Base-by-base conservation (phyloP, 1,140 invertebrate species). In the Venturia canescens region DNA sequence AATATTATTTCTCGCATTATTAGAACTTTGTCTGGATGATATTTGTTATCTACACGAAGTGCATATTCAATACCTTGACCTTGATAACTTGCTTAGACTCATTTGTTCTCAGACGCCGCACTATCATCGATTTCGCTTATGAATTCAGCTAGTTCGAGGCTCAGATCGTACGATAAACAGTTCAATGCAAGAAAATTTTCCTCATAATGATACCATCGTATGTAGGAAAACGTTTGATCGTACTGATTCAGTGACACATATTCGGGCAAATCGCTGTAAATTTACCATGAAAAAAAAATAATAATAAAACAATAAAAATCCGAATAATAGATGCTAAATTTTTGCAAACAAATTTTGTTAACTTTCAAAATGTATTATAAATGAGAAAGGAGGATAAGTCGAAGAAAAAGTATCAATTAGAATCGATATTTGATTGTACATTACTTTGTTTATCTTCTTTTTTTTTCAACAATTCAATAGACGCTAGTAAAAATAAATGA, bases 181-280 rank as follows among this genome's bases (percentile, higher is more conserved):
- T 77, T 77, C 13, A 70, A 9, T 26, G 48, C 80, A 69, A 18
- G 70, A 23, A 84, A 75, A 66, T 81, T 83, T 84, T 88, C 83
- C 69, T 86, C 82, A 27, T 83, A 84, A 57, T 83, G 82, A 80
- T 87, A 86, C 87, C 87, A 89, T 48, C 87, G 85, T 26, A 89
- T 82, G n/a, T 87, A 88, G 2, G 86, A 85, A 78, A 89, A 89
- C 7, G 83, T 86, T 83, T 87, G 83, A 71, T 89, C 87, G 31
- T 87, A 89, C 78, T 88, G 83, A 31, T 76, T 86, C 31, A 85
- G 27, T n/a, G 53, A 84, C 31, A 84, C 70, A 67, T 87, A 76
- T 26, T 83, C 76, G 6, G 82, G 82, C 44, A 87, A 83, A 31
- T 83, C 26, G 80, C 86, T 86, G 75, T 69, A 85, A 87, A 50